Percentiles rank a stretch among this genome's conserved stretches.
These are phyloP conservation scores for Triplophysa dalaica DNA, from an alignment of 2,113 vertebrate species.

Conservation along the genomic window DNA sequence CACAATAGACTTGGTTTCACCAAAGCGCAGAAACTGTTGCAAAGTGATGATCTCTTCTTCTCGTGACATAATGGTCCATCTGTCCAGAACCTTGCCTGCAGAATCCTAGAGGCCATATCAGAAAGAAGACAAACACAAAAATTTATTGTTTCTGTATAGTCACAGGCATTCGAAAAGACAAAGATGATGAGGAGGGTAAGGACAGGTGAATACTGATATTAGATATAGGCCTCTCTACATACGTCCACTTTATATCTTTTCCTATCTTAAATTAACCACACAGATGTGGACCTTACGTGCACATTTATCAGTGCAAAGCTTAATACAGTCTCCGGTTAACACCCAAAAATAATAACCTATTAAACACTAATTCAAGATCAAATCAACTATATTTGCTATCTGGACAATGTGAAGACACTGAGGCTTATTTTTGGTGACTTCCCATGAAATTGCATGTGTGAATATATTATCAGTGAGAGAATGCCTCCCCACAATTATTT, in stretches of 20 bases:
- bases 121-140: slow-evolving; percentile 83
- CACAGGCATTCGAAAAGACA: slow-evolving; percentile 67
- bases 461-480: slow-evolving; percentile 61
- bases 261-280: slow-evolving; percentile 43
- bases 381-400: no score
- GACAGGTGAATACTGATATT: slow-evolving; percentile 55
- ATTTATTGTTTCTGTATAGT: slow-evolving; percentile 91
- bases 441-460: slow-evolving; percentile 64
- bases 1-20: slow-evolving; percentile 99
- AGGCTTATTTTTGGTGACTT: slow-evolving; percentile 62
- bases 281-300: slow-evolving; percentile 70
- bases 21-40: slow-evolving; percentile 98
- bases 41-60: slow-evolving; percentile 99
- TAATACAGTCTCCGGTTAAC: slow-evolving; percentile 70
- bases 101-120: slow-evolving; percentile 90
- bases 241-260: slow-evolving; percentile 28
- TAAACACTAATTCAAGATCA: no score
- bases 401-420: slow-evolving; percentile 63
- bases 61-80: slow-evolving; percentile 99
- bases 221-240: slow-evolving; percentile 37
- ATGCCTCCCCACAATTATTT: slow-evolving; percentile 63
- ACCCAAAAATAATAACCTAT: no score
- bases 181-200: slow-evolving; percentile 56
- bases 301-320: slow-evolving; percentile 62
- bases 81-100: slow-evolving; percentile 99